These are phyloP conservation scores for Anguilla japonica DNA, from an alignment of 2,113 vertebrate species.

Conservation along the genomic window DNA sequence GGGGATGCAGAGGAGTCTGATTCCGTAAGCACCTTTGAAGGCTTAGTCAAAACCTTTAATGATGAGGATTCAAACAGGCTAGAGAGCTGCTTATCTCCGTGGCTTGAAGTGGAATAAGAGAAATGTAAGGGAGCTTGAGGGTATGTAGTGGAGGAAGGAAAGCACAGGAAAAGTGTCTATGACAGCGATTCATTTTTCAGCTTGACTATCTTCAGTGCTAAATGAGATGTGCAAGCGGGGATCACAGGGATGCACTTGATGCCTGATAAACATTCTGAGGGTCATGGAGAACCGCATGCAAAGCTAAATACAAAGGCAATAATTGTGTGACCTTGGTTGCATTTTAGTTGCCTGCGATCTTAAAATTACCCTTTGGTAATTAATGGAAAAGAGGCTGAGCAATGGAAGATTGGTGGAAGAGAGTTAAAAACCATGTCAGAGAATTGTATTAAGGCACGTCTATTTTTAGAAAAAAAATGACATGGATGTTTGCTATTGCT, in stretches of 20 bases:
- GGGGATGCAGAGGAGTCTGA: neutral
- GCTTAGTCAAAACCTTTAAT: constrained; percentile 11
- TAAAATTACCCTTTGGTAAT: neutral
- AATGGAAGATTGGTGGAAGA: neutral
- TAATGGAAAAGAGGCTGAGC: neutral
- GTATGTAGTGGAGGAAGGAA: neutral
- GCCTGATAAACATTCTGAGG: neutral
- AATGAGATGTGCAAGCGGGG: neutral
- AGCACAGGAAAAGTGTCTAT: neutral
- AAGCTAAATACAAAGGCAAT: neutral
- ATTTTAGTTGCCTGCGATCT: neutral
- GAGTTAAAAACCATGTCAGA: neutral
- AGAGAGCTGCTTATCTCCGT: neutral
- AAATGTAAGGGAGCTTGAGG: constrained; percentile 4
- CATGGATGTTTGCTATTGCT: neutral
- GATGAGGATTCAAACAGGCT: neutral
- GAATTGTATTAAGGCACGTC: neutral
- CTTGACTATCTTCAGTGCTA: neutral
- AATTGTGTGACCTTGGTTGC: neutral
- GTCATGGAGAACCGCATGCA: neutral
- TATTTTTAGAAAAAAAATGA: neutral
- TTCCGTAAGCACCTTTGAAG: constrained; percentile 1
- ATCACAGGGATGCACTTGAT: neutral
- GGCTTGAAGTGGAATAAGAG: neutral
- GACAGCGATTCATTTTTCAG: neutral